Conservation (phyloP, 1,140 invertebrate genomes). For the Adoxophyes honmai region DNA sequence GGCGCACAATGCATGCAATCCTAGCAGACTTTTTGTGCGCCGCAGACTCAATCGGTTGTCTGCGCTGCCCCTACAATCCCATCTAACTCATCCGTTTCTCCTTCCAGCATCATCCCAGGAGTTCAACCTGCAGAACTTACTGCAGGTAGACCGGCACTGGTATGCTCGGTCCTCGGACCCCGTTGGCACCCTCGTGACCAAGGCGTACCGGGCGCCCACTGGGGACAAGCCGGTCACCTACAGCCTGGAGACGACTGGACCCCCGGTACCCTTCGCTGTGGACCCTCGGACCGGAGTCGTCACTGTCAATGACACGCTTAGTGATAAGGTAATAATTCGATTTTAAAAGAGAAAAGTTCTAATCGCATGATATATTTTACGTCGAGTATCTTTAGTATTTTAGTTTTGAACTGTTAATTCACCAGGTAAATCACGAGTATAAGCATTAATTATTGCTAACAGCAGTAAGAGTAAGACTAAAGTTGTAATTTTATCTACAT, state of each 20-base stretch:
- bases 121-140: constrained; percentile 48
- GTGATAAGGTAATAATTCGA: constrained; percentile 67
- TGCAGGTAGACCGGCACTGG: constrained; percentile 62
- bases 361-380: no score
- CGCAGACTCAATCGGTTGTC: no score
- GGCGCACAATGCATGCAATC: no score
- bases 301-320: constrained; percentile 61
- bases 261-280: constrained; percentile 55
- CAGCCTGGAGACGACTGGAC: constrained; percentile 53
- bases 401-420: no score
- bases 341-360: no score
- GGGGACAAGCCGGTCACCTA: constrained; percentile 43
- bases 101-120: constrained; percentile 53
- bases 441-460: no score
- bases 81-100: constrained; percentile 1
- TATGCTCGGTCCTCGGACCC: constrained; percentile 45
- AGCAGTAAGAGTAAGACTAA: no score
- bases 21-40: no score
- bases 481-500: no score
- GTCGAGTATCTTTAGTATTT: no score
- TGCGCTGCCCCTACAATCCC: no score
- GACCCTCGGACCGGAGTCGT: constrained; percentile 56
- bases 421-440: no score
- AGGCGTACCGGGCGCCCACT: constrained; percentile 40
- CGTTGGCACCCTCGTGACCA: constrained; percentile 49